These are phyloP conservation scores for Melanitta fusca DNA, from an alignment of 2,797 vertebrate genomes.

Conservation along the genomic window DNA sequence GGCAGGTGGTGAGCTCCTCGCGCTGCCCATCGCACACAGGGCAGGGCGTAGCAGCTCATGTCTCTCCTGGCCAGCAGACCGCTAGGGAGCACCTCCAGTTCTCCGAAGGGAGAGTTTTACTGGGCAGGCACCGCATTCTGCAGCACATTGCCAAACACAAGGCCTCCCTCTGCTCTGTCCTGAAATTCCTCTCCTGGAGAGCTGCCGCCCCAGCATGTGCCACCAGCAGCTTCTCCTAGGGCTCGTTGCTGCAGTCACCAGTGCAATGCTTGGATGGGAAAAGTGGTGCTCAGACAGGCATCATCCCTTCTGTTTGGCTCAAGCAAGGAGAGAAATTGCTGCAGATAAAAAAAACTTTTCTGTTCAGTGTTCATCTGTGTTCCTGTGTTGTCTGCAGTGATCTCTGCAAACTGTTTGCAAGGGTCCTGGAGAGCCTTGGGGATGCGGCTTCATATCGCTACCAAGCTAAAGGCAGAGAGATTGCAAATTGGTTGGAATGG, in stretches of 20 bases:
- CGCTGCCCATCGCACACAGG: accelerated
- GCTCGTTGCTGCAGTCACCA: accelerated
- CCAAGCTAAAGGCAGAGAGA: background rate
- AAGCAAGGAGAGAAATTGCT: background rate
- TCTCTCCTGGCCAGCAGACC: background rate
- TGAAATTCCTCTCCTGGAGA: accelerated
- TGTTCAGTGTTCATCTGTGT: accelerated
- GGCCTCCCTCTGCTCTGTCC: background rate
- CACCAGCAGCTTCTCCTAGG: accelerated
- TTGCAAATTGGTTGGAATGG: background rate
- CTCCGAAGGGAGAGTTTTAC: background rate
- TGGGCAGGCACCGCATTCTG: background rate
- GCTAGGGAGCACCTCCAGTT: accelerated
- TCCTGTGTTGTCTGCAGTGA: accelerated
- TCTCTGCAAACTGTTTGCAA: accelerated
- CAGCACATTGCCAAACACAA: background rate
- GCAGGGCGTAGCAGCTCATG: background rate
- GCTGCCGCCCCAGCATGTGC: accelerated
- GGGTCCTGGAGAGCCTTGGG: background rate
- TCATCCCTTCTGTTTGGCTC: accelerated
- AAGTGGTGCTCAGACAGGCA: accelerated
- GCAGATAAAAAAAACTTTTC: background rate
- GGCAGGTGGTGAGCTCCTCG: background rate
- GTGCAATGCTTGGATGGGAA: accelerated
- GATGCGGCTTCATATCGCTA: background rate